Base-by-base conservation (phyloP, 2,888 invertebrate species). In the Chydorus sphaericus region DNA sequence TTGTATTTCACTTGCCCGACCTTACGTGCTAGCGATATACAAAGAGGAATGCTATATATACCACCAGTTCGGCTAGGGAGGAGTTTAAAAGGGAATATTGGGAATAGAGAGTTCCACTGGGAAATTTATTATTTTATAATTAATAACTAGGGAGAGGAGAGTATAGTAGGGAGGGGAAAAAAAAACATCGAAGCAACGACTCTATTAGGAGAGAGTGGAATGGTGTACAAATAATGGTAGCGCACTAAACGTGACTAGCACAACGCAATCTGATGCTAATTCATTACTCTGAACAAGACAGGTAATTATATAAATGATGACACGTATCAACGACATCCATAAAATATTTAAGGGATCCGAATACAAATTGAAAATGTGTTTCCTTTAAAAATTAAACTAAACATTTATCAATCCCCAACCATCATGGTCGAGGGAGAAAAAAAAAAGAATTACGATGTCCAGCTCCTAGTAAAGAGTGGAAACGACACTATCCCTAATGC, bases 361-460 rank as follows among this genome's bases (percentile, higher is more conserved):
- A 28, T 44, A n/a, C n/a, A 23, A 44, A 44, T 50, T 28, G 50
- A 50, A 30, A 50, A 33, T 11, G 36, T 33, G 10, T 33, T 33
- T 48, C 18, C 20, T 50, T 30, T 30, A 50, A 50, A 29, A 50
- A 18, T 50, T 31, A n/a, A 50, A 50, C 50, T 31, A 50, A 50
- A 31, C 50, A 30, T 50, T 50, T 50, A 31, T 20, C 31, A 28
- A 50, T 50, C 29, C 23, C 44, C 44, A 44, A n/a, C n/a, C n/a
- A n/a, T n/a, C n/a, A n/a, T n/a, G n/a, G n/a, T n/a, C n/a, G n/a
- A n/a, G n/a, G n/a, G n/a, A n/a, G n/a, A n/a, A n/a, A 33, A 14
- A 33, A 33, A 11, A 33, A 33, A 14, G 36, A 33, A 30, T 29
- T 50, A 18, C 29, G 20, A 20, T n/a, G 28, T 8, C 30, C 3